A percentile compares a stretch with the other conserved stretches of the same genome.
Conservation (phyloP, 2,888 invertebrate genomes). For the Polyploca ridens region DNA sequence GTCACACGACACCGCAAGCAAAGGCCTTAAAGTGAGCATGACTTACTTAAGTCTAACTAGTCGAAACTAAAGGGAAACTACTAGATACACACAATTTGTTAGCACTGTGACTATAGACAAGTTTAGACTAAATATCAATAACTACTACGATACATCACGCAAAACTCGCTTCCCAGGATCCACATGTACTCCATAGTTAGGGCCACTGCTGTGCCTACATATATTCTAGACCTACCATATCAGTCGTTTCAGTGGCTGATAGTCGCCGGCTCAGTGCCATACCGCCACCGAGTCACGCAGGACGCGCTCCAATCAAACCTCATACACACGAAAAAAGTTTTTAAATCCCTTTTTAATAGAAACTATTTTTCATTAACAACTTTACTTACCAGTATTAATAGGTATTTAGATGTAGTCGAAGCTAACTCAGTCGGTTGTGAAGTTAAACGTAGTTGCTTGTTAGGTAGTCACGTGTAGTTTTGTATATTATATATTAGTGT, state of each 20-base stretch:
- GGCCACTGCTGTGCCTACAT: constrained; percentile 52
- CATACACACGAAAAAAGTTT: constrained; percentile 27
- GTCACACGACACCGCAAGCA: no score
- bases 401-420: constrained; percentile 37
- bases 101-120: no score
- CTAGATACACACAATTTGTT: no score
- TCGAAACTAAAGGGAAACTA: no score
- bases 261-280: constrained; percentile 68
- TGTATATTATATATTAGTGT: constrained; percentile 41
- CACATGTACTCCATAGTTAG: constrained; percentile 38
- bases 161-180: constrained; percentile 20
- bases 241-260: constrained; percentile 66
- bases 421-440: constrained; percentile 64
- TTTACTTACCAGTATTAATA: constrained; percentile 23
- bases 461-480: constrained; percentile 47
- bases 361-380: constrained; percentile 13
- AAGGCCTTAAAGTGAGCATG: no score
- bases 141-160: constrained; percentile 22
- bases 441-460: constrained; percentile 42
- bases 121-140: background rate
- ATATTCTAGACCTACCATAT: constrained; percentile 73
- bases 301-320: constrained; percentile 59
- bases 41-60: no score
- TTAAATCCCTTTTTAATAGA: constrained; percentile 23
- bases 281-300: constrained; percentile 62